Percentiles rank a stretch among this genome's conserved stretches.
phyloP scores from a whole-genome alignment of 1,140 invertebrate genomes.

The Cotesia vestalis region DNA sequence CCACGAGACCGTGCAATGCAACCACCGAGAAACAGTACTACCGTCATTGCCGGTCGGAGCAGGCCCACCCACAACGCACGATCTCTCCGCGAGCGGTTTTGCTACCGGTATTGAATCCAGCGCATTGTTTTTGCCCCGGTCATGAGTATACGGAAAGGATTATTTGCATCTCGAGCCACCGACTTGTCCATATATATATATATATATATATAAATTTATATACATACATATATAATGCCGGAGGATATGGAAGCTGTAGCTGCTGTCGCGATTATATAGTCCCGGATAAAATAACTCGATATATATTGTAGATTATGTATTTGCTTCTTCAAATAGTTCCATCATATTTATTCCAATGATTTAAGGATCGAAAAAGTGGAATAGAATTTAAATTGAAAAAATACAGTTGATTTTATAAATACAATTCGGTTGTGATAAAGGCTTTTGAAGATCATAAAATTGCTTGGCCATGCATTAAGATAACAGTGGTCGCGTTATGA shows the following conservation, averaged over 20 bases:
- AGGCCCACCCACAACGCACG: conserved; percentile 65
- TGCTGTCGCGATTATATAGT: conserved; percentile 10
- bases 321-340: conserved; percentile 6
- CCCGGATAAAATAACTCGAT: conserved; percentile 8
- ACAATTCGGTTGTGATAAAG: too few relatives aligned
- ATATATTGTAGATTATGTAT: not conserved
- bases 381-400: too few relatives aligned
- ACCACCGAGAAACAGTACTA: conserved; percentile 41
- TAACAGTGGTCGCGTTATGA: not conserved
- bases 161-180: conserved; percentile 58
- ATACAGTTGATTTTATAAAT: too few relatives aligned
- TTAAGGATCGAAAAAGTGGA: too few relatives aligned
- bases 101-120: conserved; percentile 67
- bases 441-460: too few relatives aligned
- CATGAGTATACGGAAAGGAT: conserved; percentile 55
- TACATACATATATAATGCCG: conserved; percentile 8
- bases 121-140: conserved; percentile 64
- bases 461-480: too few relatives aligned
- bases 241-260: not conserved
- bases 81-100: conserved; percentile 52
- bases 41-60: conserved; percentile 46
- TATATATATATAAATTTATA: conserved; percentile 1
- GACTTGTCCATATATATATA: not conserved
- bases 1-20: conserved; percentile 52
- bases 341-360: conserved; percentile 11